Evolutionary conservation across 2,113 vertebrate species (phyloP).

Genomic region (Zootoca vivipara): DNA sequence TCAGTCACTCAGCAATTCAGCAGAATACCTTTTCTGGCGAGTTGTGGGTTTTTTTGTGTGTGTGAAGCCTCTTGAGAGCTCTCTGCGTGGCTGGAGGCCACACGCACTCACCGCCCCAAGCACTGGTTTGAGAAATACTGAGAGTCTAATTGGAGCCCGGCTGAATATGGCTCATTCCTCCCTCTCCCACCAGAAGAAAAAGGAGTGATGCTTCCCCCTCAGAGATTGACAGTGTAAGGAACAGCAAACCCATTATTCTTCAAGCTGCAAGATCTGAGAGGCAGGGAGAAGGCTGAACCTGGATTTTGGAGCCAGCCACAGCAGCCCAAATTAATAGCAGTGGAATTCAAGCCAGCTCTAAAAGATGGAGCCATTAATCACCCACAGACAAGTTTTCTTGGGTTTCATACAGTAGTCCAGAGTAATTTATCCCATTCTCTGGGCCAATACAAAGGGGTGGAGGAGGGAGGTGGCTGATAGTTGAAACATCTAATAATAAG

Average conservation of each 20-base stretch:
- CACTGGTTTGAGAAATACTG: neutral
- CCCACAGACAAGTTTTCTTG: conserved; percentile 1
- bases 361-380: conserved; percentile 29
- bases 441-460: neutral
- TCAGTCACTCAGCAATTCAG: neutral
- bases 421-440: conserved; percentile 12
- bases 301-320: neutral
- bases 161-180: fast-evolving
- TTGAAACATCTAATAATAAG: neutral
- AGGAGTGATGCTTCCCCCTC: neutral
- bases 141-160: neutral
- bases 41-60: neutral
- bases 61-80: fast-evolving
- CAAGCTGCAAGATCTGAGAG: neutral
- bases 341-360: neutral
- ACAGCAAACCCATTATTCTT: neutral
- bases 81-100: neutral
- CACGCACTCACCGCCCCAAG: neutral
- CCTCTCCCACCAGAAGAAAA: neutral
- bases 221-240: neutral
- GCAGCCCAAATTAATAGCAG: neutral
- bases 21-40: neutral
- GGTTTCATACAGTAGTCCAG: neutral
- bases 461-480: neutral
- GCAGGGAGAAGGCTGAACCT: conserved; percentile 5